Evolutionary conservation across 1,140 invertebrate genomes (phyloP).

Genomic region (Microplitis mediator): DNA sequence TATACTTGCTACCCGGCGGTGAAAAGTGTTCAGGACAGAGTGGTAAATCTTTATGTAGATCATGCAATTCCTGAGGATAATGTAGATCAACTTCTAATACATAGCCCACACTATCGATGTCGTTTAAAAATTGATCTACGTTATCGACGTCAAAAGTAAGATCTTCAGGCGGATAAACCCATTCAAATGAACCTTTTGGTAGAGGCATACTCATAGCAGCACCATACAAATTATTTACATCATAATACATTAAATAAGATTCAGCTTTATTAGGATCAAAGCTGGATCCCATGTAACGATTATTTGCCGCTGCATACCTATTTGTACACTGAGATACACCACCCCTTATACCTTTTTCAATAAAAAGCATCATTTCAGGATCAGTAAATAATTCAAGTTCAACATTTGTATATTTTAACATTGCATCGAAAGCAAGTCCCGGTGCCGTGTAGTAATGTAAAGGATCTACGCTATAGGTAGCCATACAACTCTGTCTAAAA

Average conservation of each 20-base stretch:
- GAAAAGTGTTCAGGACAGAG: no score
- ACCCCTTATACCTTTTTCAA: slow-evolving; percentile 54
- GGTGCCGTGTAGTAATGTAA: slow-evolving; percentile 51
- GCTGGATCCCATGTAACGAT: slow-evolving; percentile 50
- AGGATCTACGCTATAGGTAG: slow-evolving; percentile 47
- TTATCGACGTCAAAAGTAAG: no score
- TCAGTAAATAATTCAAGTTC: slow-evolving; percentile 61
- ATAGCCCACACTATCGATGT: no score
- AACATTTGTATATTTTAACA: slow-evolving; percentile 50
- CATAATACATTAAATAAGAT: slow-evolving; percentile 58
- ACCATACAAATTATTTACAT: slow-evolving; percentile 67
- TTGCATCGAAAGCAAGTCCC: slow-evolving; percentile 48
- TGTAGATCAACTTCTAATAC: no score
- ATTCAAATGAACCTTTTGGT: slow-evolving; percentile 57
- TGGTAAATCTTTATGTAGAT: no score
- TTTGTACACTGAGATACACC: slow-evolving; percentile 51
- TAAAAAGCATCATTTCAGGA: slow-evolving; percentile 53
- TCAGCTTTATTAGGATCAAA: slow-evolving; percentile 50
- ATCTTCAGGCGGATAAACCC: slow-evolving; percentile 33
- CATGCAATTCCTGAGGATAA: no score
- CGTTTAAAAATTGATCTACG: no score
- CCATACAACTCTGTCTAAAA: slow-evolving; percentile 44
- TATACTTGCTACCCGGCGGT: no score
- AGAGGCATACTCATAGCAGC: slow-evolving; percentile 58
- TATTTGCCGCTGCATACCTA: slow-evolving; percentile 57